Conservation (phyloP, 2,113 vertebrate species). For the Perccottus glenii region DNA sequence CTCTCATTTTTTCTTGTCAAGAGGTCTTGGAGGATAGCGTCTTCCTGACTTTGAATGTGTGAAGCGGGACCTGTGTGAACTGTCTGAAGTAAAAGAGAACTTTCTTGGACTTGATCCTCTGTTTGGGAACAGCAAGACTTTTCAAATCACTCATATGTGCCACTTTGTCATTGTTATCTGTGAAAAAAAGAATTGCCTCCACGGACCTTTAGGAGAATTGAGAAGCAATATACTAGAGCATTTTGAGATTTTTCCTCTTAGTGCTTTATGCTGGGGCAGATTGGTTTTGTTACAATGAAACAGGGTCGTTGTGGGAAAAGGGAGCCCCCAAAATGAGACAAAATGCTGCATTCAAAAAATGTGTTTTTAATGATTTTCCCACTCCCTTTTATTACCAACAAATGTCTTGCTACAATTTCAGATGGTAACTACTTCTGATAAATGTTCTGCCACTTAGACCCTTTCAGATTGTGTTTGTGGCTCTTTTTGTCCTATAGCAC, state of each 20-base stretch:
- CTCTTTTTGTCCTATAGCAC: conserved; percentile 6
- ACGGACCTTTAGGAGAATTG: conserved; percentile 14
- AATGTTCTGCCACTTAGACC: conserved; percentile 22
- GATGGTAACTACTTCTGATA: conserved; percentile 10
- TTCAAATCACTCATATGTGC: conserved; percentile 26
- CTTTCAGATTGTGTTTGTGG: conserved; percentile 29
- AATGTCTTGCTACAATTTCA: conserved; percentile 19
- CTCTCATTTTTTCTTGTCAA: conserved; percentile 20
- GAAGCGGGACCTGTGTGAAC: conserved; percentile 41
- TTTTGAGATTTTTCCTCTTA: conserved; percentile 32
- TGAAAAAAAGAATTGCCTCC: conserved; percentile 1
- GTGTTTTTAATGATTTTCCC: conserved; percentile 24
- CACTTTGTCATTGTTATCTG: conserved; percentile 31
- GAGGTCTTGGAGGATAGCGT: conserved; percentile 31
- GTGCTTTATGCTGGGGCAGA: conserved; percentile 3
- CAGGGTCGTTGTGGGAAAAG: conserved; percentile 5
- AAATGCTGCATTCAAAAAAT: conserved; percentile 1
- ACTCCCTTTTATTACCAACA: conserved; percentile 19
- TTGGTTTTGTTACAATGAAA: conserved; percentile 1
- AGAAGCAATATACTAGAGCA: conserved; percentile 6
- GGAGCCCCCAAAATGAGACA: conserved; percentile 6
- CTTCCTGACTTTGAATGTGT: conserved; percentile 32
- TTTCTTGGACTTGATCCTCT: conserved; percentile 42
- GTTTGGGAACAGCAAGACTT: conserved; percentile 21
- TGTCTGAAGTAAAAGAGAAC: conserved; percentile 33